phyloP scores from a whole-genome alignment of 1,140 invertebrate genomes.

The Heliconius hewitsoni region DNA sequence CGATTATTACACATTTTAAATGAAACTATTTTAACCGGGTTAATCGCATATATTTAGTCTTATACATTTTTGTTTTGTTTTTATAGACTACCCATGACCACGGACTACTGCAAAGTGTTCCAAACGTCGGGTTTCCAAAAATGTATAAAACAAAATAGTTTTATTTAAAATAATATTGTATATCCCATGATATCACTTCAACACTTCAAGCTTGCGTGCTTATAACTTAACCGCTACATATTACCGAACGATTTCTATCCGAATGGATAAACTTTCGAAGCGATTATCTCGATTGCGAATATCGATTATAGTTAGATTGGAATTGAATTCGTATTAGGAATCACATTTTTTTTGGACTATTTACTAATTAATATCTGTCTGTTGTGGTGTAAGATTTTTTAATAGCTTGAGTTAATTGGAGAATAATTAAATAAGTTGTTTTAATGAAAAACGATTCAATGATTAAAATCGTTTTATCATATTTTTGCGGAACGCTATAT shows the following conservation, averaged over 20 bases:
- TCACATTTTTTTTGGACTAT: slow-evolving; percentile 17
- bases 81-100: no score
- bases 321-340: slow-evolving; percentile 35
- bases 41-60: no score
- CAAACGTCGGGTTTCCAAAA: no score
- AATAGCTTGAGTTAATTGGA: not conserved
- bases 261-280: slow-evolving; percentile 35
- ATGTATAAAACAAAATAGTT: no score
- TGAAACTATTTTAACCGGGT: no score
- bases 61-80: no score
- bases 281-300: slow-evolving; percentile 36
- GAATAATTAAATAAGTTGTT: not conserved
- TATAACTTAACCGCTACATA: slow-evolving; percentile 29
- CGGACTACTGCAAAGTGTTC: no score
- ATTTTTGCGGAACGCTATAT: no score
- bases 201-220: slow-evolving; percentile 28
- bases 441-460: not conserved
- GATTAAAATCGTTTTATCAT: not conserved
- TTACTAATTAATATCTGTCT: slow-evolving; percentile 14
- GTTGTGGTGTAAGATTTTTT: slow-evolving; percentile 11
- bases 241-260: slow-evolving; percentile 36
- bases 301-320: slow-evolving; percentile 32
- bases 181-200: slow-evolving; percentile 11
- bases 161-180: not conserved
- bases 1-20: no score